Percentiles rank a stretch among this genome's conserved stretches.
These are phyloP conservation scores for Hirundo rustica DNA, from an alignment of 2,797 vertebrate genomes.

Conservation along the genomic window DNA sequence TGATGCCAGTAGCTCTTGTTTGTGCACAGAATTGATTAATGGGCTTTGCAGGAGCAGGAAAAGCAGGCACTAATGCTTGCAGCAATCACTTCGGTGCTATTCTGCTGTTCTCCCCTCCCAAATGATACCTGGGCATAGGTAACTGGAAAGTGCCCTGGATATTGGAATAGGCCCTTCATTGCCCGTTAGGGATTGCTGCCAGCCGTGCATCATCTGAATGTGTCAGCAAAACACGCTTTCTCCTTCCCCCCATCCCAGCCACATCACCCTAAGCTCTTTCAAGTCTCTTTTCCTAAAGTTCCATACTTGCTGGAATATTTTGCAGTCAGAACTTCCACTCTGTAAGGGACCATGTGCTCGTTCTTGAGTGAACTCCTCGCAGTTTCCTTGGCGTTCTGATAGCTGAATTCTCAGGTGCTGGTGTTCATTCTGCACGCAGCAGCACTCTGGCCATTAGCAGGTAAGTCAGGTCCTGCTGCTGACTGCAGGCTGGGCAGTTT, in stretches of 20 bases:
- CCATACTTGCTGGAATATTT: background rate
- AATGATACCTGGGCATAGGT: background rate
- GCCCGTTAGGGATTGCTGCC: background rate
- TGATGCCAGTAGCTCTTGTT: background rate
- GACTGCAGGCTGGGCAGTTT: background rate
- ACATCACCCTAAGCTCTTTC: background rate
- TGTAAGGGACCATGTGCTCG: background rate
- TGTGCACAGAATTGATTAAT: background rate
- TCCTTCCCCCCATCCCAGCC: background rate
- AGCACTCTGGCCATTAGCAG: background rate
- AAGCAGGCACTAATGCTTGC: background rate
- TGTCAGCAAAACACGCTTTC: background rate
- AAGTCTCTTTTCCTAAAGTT: background rate
- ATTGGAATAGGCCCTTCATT: background rate
- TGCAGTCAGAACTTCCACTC: background rate
- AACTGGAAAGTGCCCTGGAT: background rate
- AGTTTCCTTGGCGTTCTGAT: background rate
- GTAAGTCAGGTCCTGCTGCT: background rate
- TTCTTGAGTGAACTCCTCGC: background rate
- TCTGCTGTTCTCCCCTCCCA: background rate
- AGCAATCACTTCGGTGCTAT: background rate
- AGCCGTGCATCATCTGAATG: background rate
- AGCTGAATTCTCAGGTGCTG: background rate
- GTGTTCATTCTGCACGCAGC: background rate
- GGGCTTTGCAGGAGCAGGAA: background rate